phyloP scores from a whole-genome alignment of 2,797 vertebrate species.

The Cetoscarus ocellatus region DNA sequence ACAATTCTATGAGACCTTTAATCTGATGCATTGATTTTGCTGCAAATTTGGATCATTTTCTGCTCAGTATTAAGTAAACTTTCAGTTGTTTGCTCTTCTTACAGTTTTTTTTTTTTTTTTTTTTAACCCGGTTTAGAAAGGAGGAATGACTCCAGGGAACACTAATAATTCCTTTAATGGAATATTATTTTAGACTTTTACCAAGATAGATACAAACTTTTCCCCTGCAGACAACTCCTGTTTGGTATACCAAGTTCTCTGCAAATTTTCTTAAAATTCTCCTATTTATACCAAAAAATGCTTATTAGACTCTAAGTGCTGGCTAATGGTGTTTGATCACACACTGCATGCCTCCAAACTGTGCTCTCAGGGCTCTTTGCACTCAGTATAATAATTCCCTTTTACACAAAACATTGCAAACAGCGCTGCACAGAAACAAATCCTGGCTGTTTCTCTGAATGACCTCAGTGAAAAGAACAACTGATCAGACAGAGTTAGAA shows the following conservation, averaged over 20 bases:
- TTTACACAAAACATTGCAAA: conserved; percentile 13
- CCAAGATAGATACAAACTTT: neutral
- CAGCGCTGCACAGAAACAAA: conserved; percentile 24
- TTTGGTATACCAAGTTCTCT: neutral
- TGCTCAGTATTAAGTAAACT: too few relatives aligned
- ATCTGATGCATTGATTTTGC: too few relatives aligned
- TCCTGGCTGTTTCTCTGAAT: conserved; percentile 9
- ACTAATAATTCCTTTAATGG: too few relatives aligned
- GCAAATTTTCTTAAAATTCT: neutral
- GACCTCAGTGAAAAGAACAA: neutral
- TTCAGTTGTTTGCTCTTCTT: too few relatives aligned
- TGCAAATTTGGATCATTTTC: too few relatives aligned
- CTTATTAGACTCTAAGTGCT: conserved; percentile 6
- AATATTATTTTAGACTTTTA: too few relatives aligned
- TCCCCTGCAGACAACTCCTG: neutral
- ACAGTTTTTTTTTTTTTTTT: too few relatives aligned
- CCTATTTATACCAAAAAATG: neutral
- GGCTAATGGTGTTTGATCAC: neutral
- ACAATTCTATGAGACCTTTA: too few relatives aligned
- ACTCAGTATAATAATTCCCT: neutral
- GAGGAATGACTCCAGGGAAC: too few relatives aligned
- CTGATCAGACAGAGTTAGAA: conserved; percentile 19
- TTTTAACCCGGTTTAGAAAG: too few relatives aligned
- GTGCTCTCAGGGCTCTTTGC: neutral
- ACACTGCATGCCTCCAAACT: neutral